A percentile compares a stretch with the other conserved stretches of the same genome.
These are phyloP conservation scores for Cyanoramphus novaezelandiae DNA, from an alignment of 2,113 vertebrate genomes.

Conservation along the genomic window DNA sequence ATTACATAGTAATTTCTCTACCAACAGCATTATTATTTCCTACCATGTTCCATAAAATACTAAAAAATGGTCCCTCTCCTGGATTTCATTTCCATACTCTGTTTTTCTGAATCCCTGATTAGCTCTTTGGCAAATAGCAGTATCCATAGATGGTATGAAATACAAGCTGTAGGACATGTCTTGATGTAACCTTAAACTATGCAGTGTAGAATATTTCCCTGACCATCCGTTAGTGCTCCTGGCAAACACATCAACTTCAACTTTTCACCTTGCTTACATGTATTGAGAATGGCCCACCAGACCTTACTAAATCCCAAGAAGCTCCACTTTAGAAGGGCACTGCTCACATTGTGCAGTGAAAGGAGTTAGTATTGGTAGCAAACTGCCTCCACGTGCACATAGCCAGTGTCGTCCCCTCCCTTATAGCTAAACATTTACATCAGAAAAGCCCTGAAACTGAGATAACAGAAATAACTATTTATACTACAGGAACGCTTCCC, in stretches of 20 bases:
- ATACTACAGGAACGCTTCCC: background rate
- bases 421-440: background rate
- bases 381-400: rapidly evolving
- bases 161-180: slow-evolving; percentile 45
- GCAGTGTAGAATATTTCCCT: background rate
- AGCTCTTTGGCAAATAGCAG: slow-evolving; percentile 65
- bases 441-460: background rate
- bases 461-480: background rate
- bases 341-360: background rate
- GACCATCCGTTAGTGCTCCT: background rate
- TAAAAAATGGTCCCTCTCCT: slow-evolving; percentile 74
- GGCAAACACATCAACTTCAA: background rate
- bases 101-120: slow-evolving; percentile 70
- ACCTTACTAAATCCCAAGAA: background rate
- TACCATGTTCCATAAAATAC: slow-evolving; percentile 71
- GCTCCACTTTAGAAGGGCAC: background rate
- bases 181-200: slow-evolving; percentile 52
- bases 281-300: background rate
- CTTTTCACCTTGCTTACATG: background rate
- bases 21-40: slow-evolving; percentile 73
- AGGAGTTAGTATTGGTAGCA: background rate
- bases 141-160: slow-evolving; percentile 59
- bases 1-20: slow-evolving; percentile 78
- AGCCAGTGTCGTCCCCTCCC: rapidly evolving
- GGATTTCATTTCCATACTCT: slow-evolving; percentile 71